Base-by-base conservation (phyloP, 2,113 vertebrate species). In the Stictonetta naevosa region DNA sequence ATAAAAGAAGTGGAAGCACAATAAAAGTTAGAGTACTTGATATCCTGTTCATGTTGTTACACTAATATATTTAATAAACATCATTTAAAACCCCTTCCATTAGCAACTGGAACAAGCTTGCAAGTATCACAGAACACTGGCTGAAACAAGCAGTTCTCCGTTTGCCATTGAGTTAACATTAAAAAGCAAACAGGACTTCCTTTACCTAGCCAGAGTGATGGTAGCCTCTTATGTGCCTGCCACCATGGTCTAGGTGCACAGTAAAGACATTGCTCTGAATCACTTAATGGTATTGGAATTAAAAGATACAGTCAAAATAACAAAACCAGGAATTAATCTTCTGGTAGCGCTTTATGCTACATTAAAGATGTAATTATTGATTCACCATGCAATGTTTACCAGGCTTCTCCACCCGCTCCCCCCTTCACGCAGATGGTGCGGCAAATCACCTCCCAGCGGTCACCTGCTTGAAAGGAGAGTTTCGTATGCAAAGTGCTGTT, bases 351-450 rank as follows among this genome's bases (percentile, higher is more conserved):
- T 97, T 96, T 82, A 93, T 87, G 88, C 92, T 84, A 81, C 86
- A 44, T 46, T 83, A 94, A 96, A 77, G 75, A 92, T 95, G 92
- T 97, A 97, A 97, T 98, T 96, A 97, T 77, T 96, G 94, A 95
- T 96, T 97, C 71, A 81, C 92, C 62, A 38, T 81, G 88, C 68
- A 78, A 91, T 79, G 96, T 92, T 97, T 97, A 95, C 96, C 94
- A 95, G 80, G 64, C 66, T 84, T 15, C 74, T 95, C 60, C 18
- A 79, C 26, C 53, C 72, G 76, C 71, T 28, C 31, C 42, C 79
- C 90, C 81, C 75, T 96, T 88, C 81, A 56, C 74, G 68, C 68
- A 96, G 92, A 93, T 87, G 88, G 78, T 86, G 63, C 74, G 75
- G 74, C 79, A 96, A 96, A 97, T 97, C 95, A 95, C 84, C 56